phyloP scores from a whole-genome alignment of 2,888 invertebrate species.

The Cancer borealis region DNA sequence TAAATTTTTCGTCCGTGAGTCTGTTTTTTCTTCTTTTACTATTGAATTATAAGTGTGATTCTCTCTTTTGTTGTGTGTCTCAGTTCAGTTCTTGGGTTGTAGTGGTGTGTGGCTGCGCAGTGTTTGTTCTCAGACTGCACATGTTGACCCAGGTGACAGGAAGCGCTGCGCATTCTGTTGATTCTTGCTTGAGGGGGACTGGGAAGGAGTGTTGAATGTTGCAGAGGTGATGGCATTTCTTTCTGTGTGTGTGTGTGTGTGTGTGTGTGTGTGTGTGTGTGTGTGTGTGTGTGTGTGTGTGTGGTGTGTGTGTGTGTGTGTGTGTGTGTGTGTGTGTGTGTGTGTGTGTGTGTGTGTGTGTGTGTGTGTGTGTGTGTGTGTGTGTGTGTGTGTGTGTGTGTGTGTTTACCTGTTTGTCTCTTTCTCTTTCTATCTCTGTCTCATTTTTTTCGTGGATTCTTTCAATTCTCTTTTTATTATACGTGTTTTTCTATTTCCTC shows the following conservation, averaged over 20 bases:
- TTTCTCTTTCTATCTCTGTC: not conserved
- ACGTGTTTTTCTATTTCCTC: no score
- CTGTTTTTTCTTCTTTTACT: no score
- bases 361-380: not conserved
- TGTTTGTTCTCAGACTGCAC: conserved; percentile 9
- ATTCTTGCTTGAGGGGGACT: not conserved
- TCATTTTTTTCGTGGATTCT: no score
- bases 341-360: conserved; percentile 2
- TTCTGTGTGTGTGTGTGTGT: not conserved
- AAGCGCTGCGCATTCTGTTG: not conserved
- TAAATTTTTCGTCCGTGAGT: no score
- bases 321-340: conserved; percentile 14
- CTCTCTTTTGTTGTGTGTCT: no score
- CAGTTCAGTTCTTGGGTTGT: not conserved
- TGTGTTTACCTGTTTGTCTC: not conserved
- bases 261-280: not conserved
- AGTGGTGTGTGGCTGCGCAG: not conserved
- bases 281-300: no score
- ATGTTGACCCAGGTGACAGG: not conserved
- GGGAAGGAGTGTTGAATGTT: not conserved
- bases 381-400: not conserved
- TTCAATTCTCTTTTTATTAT: not conserved
- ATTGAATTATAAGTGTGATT: no score
- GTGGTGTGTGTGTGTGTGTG: no score
- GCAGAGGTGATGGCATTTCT: not conserved